Conservation (phyloP, 2,888 invertebrate species). For the Agriopis marginaria region DNA sequence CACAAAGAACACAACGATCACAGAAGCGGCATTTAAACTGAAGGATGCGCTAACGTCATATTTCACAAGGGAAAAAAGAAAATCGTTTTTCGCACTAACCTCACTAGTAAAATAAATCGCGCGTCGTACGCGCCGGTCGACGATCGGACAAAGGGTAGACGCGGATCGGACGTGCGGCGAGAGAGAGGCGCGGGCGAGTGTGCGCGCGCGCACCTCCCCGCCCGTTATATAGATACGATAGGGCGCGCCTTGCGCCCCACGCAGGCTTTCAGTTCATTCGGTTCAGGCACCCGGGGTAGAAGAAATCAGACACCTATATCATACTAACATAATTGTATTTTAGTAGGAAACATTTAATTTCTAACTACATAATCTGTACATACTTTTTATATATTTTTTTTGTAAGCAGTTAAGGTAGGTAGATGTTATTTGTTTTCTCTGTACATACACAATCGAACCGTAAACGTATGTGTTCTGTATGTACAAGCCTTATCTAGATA, state of each 20-base stretch:
- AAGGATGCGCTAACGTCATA: conserved; percentile 37
- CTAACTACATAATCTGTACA: too few relatives aligned
- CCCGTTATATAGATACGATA: conserved; percentile 79
- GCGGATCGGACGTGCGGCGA: conserved; percentile 67
- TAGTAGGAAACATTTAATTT: background rate
- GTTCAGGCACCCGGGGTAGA: background rate
- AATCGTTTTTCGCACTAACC: conserved; percentile 66
- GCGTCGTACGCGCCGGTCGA: conserved; percentile 66
- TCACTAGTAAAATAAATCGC: conserved; percentile 57
- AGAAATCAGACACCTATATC: background rate
- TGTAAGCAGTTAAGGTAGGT: too few relatives aligned
- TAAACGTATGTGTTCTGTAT: too few relatives aligned
- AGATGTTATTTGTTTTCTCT: too few relatives aligned
- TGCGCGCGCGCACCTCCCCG: conserved; percentile 76
- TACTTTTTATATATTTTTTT: too few relatives aligned
- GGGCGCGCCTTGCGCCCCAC: conserved; percentile 62
- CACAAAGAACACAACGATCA: conserved; percentile 52
- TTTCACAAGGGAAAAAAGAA: conserved; percentile 50
- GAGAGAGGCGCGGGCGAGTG: conserved; percentile 72
- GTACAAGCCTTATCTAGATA: too few relatives aligned
- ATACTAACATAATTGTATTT: background rate
- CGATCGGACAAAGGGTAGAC: conserved; percentile 68
- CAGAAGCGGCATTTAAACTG: conserved; percentile 31
- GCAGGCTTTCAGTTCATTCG: conserved; percentile 29
- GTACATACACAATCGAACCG: too few relatives aligned